A percentile compares a stretch with the other conserved stretches of the same genome.
phyloP scores from a whole-genome alignment of 2,888 invertebrate species.

The Sialis lutaria region DNA sequence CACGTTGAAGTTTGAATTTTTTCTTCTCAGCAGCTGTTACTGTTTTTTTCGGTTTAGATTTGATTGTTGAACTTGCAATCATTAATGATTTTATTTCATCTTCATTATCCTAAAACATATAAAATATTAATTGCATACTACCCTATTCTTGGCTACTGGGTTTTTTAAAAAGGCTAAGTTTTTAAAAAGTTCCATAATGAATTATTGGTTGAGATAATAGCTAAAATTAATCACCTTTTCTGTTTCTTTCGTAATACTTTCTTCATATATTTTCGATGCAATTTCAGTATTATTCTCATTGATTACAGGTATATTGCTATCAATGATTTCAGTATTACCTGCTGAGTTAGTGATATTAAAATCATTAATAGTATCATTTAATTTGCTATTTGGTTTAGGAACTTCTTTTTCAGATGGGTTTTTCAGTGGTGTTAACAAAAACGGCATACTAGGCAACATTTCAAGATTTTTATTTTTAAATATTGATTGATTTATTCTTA shows the following conservation, averaged over 20 bases:
- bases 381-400: no score
- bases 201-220: background rate
- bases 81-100: slow-evolving; percentile 38
- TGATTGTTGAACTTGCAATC: slow-evolving; percentile 33
- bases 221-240: background rate
- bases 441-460: slow-evolving; percentile 20
- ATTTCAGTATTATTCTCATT: slow-evolving; percentile 2
- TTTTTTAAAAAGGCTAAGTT: no score
- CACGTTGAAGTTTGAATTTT: slow-evolving; percentile 30
- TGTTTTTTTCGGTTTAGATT: slow-evolving; percentile 14
- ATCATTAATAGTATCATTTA: no score
- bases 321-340: background rate
- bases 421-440: slow-evolving; percentile 16
- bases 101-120: slow-evolving; percentile 29
- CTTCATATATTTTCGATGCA: background rate
- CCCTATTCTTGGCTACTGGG: no score
- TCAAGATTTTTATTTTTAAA: background rate
- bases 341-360: no score
- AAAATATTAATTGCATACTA: background rate
- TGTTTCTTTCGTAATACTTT: background rate
- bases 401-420: slow-evolving; percentile 2
- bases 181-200: no score
- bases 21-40: slow-evolving; percentile 22
- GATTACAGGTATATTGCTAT: background rate
- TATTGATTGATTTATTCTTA: no score